Percentiles rank a stretch among this genome's conserved stretches.
phyloP scores from a whole-genome alignment of 1,140 invertebrate species.

The Aphelenchoides besseyi region DNA sequence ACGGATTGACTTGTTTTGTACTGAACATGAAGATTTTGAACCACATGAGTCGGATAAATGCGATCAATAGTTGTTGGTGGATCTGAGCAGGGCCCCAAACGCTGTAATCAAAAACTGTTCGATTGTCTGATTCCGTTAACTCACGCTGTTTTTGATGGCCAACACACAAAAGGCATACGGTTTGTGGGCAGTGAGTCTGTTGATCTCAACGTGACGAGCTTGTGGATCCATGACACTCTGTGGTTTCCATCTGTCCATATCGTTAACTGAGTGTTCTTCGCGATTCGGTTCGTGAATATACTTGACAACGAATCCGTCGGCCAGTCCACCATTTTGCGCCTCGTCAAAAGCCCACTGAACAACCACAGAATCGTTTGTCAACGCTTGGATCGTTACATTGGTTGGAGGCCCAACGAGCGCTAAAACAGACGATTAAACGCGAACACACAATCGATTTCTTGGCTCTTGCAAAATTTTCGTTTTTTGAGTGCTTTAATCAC shows the following conservation, averaged over 20 bases:
- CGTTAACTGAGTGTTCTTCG: conserved; percentile 24
- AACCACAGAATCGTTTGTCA: conserved; percentile 58
- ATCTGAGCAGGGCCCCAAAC: conserved; percentile 60
- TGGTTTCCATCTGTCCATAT: conserved; percentile 41
- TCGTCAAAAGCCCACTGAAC: conserved; percentile 62
- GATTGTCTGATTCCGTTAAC: neutral
- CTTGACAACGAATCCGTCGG: conserved; percentile 61
- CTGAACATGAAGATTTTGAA: conserved; percentile 55
- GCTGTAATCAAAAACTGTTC: conserved; percentile 47
- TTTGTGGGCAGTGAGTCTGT: conserved; percentile 46
- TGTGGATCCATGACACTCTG: conserved; percentile 37
- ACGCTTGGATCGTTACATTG: conserved; percentile 58
- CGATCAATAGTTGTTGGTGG: conserved; percentile 54
- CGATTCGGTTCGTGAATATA: conserved; percentile 58
- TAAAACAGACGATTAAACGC: conserved; percentile 36
- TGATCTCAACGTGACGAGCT: conserved; percentile 51
- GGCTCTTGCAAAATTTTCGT: neutral
- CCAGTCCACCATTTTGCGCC: conserved; percentile 30
- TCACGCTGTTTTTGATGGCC: conserved; percentile 59
- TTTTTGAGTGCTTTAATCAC: conserved; percentile 5
- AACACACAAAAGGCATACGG: conserved; percentile 62
- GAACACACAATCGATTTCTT: neutral
- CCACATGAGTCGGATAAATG: conserved; percentile 49
- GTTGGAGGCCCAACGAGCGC: conserved; percentile 58
- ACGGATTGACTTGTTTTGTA: conserved; percentile 60